Evolutionary conservation across 2,113 vertebrate species (phyloP), one percentile per base, ranked within the genome.

Genomic region (Clarias batrachus): DNA sequence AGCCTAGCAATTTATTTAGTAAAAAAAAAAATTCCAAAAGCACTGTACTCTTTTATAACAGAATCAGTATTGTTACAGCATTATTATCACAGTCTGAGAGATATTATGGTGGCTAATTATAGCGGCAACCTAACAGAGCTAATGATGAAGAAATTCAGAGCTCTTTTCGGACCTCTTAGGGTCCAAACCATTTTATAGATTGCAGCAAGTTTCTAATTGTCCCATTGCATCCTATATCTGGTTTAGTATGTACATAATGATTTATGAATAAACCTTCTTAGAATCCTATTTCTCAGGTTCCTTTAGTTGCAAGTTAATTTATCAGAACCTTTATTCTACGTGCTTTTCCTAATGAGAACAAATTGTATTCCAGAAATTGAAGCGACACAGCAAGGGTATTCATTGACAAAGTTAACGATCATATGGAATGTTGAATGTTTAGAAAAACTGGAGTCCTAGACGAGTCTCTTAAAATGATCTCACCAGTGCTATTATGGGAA

Each of bases 321-420:
- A 62, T 30, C 5, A 81, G 21, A 91, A 94, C 93, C 94, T 94
- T 92, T 94, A 93, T 93, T 93, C 91, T 92, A 92, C 91, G 7
- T 48, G 48, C 48, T 7, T 91, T 92, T 94, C 92, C 92, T 87
- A 88, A 87, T 85, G 87, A 94, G 94, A 95, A 94, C 91, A 91
- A 84, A 93, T 93, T 95, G 91, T 92, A 89, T 93, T 56, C 2
- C 1, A 17, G 7, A 56, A 77, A 27, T 17, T 27, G 52, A 76
- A 52, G 74, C 27, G 52, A 91, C 91, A 90, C 88, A 86, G 90
- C 82, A 90, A 89, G 63, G 88, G 91, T 88, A 92, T 91, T 90
- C 90, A 92, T 91, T 90, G 88, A 92, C 89, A 89, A 91, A 93
- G 90, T 92, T 93, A 91, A 91, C 92, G 92, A 93, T 94, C 91